Percentiles rank a stretch among this genome's conserved stretches.
phyloP scores from a whole-genome alignment of 2,888 invertebrate genomes.

The Plutella xylostella region DNA sequence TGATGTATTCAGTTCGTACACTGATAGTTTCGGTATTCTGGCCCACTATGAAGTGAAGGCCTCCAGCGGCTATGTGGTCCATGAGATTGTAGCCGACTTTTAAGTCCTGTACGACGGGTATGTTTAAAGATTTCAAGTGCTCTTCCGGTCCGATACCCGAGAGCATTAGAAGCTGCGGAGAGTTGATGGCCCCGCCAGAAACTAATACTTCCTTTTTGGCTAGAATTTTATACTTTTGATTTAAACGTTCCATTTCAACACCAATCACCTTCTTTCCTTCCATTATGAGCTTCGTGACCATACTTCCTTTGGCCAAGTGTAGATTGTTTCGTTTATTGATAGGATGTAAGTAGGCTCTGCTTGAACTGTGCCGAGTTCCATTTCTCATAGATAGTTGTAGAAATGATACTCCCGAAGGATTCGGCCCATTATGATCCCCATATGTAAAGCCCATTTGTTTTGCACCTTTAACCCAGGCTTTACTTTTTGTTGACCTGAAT shows the following conservation, averaged over 20 bases:
- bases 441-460: constrained; percentile 70
- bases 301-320: constrained; percentile 69
- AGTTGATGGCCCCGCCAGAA: constrained; percentile 80
- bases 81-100: constrained; percentile 77
- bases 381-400: constrained; percentile 74
- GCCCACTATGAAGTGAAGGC: constrained; percentile 68
- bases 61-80: constrained; percentile 77
- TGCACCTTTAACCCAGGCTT: constrained; percentile 73
- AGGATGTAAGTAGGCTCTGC: constrained; percentile 75
- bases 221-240: constrained; percentile 59
- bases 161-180: constrained; percentile 83
- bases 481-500: constrained; percentile 58
- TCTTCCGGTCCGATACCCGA: constrained; percentile 79
- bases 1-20: constrained; percentile 40
- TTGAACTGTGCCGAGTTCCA: constrained; percentile 76
- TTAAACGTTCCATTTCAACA: constrained; percentile 68
- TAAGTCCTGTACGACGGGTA: constrained; percentile 66
- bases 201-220: constrained; percentile 80
- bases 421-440: constrained; percentile 73
- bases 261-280: constrained; percentile 70
- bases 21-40: constrained; percentile 32
- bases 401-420: constrained; percentile 71
- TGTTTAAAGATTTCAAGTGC: constrained; percentile 67
- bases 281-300: constrained; percentile 71
- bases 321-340: constrained; percentile 71